Base-by-base conservation (phyloP, 2,797 vertebrate species). In the Myioborus melanocephalus region DNA sequence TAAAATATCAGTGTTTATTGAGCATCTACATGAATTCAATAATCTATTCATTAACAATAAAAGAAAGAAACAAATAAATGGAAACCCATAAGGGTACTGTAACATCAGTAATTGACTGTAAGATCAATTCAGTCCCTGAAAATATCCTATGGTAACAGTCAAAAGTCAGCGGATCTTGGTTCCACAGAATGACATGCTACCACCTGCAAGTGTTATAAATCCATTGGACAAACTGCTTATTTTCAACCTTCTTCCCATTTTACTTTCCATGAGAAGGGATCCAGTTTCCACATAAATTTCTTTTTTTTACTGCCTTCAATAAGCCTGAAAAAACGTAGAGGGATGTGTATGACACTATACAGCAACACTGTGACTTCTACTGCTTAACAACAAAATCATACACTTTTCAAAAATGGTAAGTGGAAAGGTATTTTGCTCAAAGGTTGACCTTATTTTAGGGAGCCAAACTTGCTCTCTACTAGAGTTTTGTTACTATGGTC, bases 161-260 rank as follows among this genome's bases (percentile, higher is more conserved):
- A 49, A 23, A 83, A 64, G 19, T 20, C 24, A 22, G 35, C 52
- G 41, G 61, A 71, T 50, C 44, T 70, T 49, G 34, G 32, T 63
- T 87, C 18, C 41, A 55, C 22, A 47, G 56, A 77, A 83, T 8
- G 21, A 64, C 43, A 21, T 37, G 50, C 34, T 71, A 50, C 35
- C 57, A 76, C 37, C 49, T 56, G 11, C 46, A 92, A 76, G 19
- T 7, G 14, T 37, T 23, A 46, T 21, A 81, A 77, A 92, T 55
- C 57, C 41, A 28, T 4, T 52, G 37, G 52, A 78, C 24, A 71
- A 77, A 22, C 14, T 32, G 39, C 15, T 30, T 70, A 16, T 68
- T 85, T 93, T 76, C 69, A 78, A 81, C 65, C 21, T 70, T 66
- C 77, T 57, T 72, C 65, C n/a, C 32, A 63, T 52, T 90, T 86